Base-by-base conservation (phyloP, 1,140 invertebrate species). In the Drosophila teissieri region DNA sequence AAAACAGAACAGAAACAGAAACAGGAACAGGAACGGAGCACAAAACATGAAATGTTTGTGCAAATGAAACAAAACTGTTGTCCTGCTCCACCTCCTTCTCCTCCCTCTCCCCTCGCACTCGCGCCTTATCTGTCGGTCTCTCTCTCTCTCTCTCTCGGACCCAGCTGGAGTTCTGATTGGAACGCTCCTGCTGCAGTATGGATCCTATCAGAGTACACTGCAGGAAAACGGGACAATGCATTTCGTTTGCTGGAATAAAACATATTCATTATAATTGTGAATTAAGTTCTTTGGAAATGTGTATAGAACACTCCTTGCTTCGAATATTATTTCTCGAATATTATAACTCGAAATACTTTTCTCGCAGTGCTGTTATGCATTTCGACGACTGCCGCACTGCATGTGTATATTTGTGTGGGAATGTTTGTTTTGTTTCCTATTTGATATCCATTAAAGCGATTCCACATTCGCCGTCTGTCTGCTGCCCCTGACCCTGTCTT, bases 391-490 rank as follows among this genome's bases (percentile, higher is more conserved):
- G 42, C 44, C 15, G 70, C 60, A 64, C 45, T 67, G 45, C 46
- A 42, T 46, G 55, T 62, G 65, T 40, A 42, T 68, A 46, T 73
- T 22, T 51, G 45, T 69, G 44, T 61, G 63, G 44, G 24, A 58
- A 53, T 77, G 49, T 76, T 77, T 54, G 62, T 62, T 78, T 72
- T 78, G 58, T 70, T 64, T 58, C 61, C 84, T 89, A 89, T 88
- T 88, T 89, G 84, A 88, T 89, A 88, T 88, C 84, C 84, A 88
- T 88, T 88, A 88, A 88, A 88, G 83, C 80, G 83, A 89, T 89
- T 89, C 83, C 74, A 64, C 52, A 70, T 69, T 72, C 46, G 58
- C 19, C 40, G 74, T 72, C 57, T 78, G 65, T 24, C 64, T 68
- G 63, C 51, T 61, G 63, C 64, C 73, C 72, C 60, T 52, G 46